phyloP scores from a whole-genome alignment of 2,888 invertebrate genomes.

The Tachystola acroxantha region DNA sequence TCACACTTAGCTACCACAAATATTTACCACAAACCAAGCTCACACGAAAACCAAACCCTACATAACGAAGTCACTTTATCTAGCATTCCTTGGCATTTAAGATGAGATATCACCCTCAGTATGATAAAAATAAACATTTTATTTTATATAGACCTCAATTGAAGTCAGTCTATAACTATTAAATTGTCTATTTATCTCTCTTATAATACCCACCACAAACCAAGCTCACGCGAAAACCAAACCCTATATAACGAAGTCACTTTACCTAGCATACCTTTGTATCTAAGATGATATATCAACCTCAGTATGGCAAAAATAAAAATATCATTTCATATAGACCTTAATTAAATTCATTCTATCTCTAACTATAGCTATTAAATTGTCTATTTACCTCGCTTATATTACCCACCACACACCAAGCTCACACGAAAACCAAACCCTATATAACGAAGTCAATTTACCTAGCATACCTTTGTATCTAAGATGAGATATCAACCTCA shows the following conservation, averaged over 20 bases:
- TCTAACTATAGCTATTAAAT: not conserved
- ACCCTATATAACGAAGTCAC: slow-evolving; percentile 21
- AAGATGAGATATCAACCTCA: not conserved
- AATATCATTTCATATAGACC: too few relatives aligned
- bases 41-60: not conserved
- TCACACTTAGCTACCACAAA: too few relatives aligned
- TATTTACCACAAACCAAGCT: not conserved
- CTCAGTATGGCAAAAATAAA: too few relatives aligned
- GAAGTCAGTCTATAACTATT: not conserved
- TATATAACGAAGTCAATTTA: not conserved
- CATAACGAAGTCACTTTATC: not conserved
- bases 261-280: slow-evolving; percentile 69
- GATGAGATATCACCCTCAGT: not conserved
- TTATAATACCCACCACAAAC: slow-evolving; percentile 11
- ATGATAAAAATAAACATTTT: too few relatives aligned
- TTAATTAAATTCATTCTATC: slow-evolving; percentile 1
- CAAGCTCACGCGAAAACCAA: slow-evolving; percentile 2
- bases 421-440: not conserved
- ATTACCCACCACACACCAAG: not conserved
- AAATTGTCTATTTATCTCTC: not conserved
- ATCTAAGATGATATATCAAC: slow-evolving; percentile 95
- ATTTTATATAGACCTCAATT: too few relatives aligned
- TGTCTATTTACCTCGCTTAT: too few relatives aligned
- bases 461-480: not conserved
- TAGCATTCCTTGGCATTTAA: not conserved